These are phyloP conservation scores for Meghimatium bilineatum DNA, from an alignment of 2,888 invertebrate species.

Conservation along the genomic window DNA sequence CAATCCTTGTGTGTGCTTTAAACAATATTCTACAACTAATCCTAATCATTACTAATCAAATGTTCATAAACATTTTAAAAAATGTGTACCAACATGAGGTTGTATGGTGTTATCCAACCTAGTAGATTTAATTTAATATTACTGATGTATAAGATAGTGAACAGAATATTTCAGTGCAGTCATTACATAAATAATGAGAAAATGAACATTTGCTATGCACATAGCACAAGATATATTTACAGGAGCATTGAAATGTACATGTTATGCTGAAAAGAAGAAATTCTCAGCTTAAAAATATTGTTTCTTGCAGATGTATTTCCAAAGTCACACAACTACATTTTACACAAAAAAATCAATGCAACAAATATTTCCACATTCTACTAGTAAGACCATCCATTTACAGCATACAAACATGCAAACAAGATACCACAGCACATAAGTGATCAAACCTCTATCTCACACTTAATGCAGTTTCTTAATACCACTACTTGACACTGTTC, in stretches of 20 bases:
- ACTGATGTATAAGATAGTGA: conserved; percentile 8
- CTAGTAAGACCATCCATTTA: background rate
- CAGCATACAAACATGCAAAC: background rate
- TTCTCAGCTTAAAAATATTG: background rate
- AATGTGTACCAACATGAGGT: background rate
- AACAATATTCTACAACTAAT: too few relatives aligned
- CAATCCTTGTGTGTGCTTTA: too few relatives aligned
- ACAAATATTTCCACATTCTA: background rate
- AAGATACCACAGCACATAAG: conserved; percentile 7
- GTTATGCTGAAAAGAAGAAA: conserved; percentile 19
- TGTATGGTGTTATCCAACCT: background rate
- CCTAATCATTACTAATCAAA: background rate
- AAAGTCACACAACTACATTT: background rate
- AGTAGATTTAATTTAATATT: background rate
- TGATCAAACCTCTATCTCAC: conserved; percentile 2
- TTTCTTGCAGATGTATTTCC: background rate
- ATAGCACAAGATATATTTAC: background rate
- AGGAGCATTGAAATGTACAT: conserved; percentile 5
- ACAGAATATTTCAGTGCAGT: background rate
- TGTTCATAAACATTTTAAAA: too few relatives aligned
- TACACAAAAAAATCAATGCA: conserved; percentile 11
- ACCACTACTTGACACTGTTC: background rate
- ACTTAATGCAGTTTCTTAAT: background rate
- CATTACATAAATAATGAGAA: background rate
- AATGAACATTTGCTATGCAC: background rate